Conservation (phyloP, 2,888 invertebrate species). For the Belgica antarctica region DNA sequence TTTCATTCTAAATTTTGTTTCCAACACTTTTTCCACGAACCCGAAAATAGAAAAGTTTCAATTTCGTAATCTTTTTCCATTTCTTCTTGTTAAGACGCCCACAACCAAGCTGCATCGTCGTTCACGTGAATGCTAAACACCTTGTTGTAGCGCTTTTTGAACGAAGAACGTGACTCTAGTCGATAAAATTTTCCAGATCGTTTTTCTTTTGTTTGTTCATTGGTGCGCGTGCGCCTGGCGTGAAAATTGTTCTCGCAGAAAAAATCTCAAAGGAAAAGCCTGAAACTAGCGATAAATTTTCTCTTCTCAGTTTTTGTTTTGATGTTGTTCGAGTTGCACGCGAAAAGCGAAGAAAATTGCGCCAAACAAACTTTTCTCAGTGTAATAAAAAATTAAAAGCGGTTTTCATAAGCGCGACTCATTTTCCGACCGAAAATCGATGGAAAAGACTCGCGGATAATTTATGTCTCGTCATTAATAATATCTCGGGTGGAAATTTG, state of each 20-base stretch:
- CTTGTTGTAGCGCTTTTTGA: not conserved
- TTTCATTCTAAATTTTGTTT: too few species aligned
- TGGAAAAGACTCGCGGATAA: not conserved
- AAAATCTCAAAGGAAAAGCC: not conserved
- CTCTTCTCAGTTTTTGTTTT: conserved; percentile 43
- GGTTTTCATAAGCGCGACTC: not conserved
- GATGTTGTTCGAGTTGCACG: conserved; percentile 40
- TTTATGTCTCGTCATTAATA: not conserved
- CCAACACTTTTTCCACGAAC: too few species aligned
- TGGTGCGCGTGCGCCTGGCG: not conserved
- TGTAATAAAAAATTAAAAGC: not conserved
- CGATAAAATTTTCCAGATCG: too few species aligned
- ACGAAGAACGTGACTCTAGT: conserved; percentile 1
- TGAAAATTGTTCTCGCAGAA: not conserved
- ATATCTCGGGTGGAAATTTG: not conserved
- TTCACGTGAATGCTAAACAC: conserved; percentile 2
- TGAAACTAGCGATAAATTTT: conserved; percentile 35
- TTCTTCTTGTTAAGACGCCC: not conserved
- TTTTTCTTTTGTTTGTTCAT: conserved; percentile 1
- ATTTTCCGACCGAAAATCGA: conserved; percentile 8
- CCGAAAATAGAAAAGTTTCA: too few species aligned
- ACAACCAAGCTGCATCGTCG: not conserved
- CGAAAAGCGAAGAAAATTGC: conserved; percentile 38
- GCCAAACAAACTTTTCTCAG: conserved; percentile 18
- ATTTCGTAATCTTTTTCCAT: not conserved